Evolutionary conservation across 2,888 invertebrate genomes (phyloP).

Genomic region (Coenonympha arcania): DNA sequence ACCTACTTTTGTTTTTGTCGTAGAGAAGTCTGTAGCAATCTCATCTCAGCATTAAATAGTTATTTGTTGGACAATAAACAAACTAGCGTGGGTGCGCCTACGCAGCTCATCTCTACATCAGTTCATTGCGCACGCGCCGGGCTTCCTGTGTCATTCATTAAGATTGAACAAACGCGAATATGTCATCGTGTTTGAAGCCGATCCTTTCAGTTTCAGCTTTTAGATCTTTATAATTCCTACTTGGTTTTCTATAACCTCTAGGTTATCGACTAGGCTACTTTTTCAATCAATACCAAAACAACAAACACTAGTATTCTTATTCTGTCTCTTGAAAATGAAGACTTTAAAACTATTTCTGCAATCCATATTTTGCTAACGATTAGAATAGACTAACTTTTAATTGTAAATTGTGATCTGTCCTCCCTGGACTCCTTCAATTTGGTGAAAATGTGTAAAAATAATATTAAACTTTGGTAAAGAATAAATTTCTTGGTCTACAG

Average conservation of each 20-base stretch:
- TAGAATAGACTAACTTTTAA: too few relatives aligned
- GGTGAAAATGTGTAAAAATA: too few relatives aligned
- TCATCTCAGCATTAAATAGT: conserved; percentile 36
- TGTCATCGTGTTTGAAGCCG: conserved; percentile 2
- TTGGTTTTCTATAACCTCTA: too few relatives aligned
- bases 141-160: conserved; percentile 61
- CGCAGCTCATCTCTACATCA: conserved; percentile 64
- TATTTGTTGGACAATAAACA: conserved; percentile 53
- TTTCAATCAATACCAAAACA: too few relatives aligned
- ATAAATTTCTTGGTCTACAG: conserved; percentile 69
- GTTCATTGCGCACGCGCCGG: conserved; percentile 62
- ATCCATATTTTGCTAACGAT: too few relatives aligned
- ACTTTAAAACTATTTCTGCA: too few relatives aligned
- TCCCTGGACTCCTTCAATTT: too few relatives aligned
- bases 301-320: too few relatives aligned
- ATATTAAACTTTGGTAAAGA: conserved; percentile 31
- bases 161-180: conserved; percentile 18
- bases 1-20: background rate
- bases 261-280: too few relatives aligned
- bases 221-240: background rate
- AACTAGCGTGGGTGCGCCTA: conserved; percentile 65
- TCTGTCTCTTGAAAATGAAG: too few relatives aligned
- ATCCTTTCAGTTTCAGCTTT: background rate
- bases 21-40: conserved; percentile 32
- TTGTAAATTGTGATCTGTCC: too few relatives aligned